Conservation (phyloP, 2,113 vertebrate genomes). For the Aphyosemion australe region DNA sequence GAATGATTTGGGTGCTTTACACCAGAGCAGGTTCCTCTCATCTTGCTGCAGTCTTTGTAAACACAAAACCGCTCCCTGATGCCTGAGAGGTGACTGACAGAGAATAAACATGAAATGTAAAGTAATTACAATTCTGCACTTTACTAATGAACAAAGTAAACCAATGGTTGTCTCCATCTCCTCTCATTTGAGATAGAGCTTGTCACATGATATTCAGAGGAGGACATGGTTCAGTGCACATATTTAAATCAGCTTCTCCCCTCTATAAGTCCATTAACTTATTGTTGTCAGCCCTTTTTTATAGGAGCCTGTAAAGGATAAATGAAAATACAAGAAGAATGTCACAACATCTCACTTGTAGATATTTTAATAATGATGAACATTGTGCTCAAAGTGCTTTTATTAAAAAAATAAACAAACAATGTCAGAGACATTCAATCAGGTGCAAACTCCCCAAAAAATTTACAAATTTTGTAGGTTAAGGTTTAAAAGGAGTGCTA, state of each 20-base stretch:
- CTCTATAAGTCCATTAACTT: slow-evolving; percentile 22
- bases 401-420: neutral
- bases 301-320: slow-evolving; percentile 7
- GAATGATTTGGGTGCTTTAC: neutral
- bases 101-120: slow-evolving; percentile 8
- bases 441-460: too few relatives aligned
- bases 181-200: slow-evolving; percentile 8
- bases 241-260: slow-evolving; percentile 26
- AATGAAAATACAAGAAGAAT: neutral
- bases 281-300: slow-evolving; percentile 3
- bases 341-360: too few relatives aligned
- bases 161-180: slow-evolving; percentile 3
- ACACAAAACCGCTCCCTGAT: neutral
- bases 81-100: neutral
- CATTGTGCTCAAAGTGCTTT: neutral
- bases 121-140: neutral
- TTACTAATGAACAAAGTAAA: slow-evolving; percentile 12
- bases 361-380: neutral
- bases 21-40: neutral
- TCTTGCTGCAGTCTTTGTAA: neutral
- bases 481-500: too few relatives aligned
- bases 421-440: slow-evolving; percentile 2
- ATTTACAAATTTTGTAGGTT: too few relatives aligned
- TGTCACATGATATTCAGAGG: slow-evolving; percentile 29
- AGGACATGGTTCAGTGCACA: slow-evolving; percentile 22